These are phyloP conservation scores for Tetragnatha versicolor DNA, from an alignment of 1,140 invertebrate genomes.

Conservation along the genomic window DNA sequence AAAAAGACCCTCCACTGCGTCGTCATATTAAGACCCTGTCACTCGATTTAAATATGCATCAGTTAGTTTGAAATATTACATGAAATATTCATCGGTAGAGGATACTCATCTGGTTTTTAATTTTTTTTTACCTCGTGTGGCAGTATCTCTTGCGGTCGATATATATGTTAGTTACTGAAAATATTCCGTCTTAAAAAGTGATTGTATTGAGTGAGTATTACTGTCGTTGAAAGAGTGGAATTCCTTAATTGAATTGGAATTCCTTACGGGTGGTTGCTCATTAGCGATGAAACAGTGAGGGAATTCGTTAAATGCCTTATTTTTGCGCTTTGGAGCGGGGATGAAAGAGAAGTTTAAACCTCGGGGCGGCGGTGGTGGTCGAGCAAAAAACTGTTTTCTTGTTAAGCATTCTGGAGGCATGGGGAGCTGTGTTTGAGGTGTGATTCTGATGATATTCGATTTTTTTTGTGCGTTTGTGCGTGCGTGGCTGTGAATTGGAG, in stretches of 20 bases:
- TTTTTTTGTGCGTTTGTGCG: no score
- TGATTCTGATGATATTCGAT: slow-evolving; percentile 8
- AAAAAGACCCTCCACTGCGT: not conserved
- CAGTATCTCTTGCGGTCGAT: slow-evolving; percentile 11
- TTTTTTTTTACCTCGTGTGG: not conserved
- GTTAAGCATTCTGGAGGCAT: slow-evolving; percentile 11
- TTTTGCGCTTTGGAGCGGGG: not conserved
- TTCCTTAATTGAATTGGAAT: slow-evolving; percentile 31
- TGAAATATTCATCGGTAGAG: slow-evolving; percentile 37
- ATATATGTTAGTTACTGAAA: slow-evolving; percentile 7
- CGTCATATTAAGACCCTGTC: slow-evolving; percentile 14
- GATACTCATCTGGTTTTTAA: not conserved
- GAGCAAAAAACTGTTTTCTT: no score
- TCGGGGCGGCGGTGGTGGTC: no score
- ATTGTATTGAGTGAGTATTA: no score
- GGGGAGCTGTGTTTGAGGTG: not conserved
- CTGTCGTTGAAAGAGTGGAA: not conserved
- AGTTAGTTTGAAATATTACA: slow-evolving; percentile 32
- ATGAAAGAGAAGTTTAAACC: no score
- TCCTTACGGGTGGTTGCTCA: slow-evolving; percentile 7
- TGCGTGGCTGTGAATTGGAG: no score
- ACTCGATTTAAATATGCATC: slow-evolving; percentile 23
- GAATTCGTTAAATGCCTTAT: slow-evolving; percentile 20
- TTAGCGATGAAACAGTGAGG: not conserved
- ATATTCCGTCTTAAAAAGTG: slow-evolving; percentile 5